Evolutionary conservation across 2,797 vertebrate species (phyloP).

Genomic region (Mormyrops boulengeri): DNA sequence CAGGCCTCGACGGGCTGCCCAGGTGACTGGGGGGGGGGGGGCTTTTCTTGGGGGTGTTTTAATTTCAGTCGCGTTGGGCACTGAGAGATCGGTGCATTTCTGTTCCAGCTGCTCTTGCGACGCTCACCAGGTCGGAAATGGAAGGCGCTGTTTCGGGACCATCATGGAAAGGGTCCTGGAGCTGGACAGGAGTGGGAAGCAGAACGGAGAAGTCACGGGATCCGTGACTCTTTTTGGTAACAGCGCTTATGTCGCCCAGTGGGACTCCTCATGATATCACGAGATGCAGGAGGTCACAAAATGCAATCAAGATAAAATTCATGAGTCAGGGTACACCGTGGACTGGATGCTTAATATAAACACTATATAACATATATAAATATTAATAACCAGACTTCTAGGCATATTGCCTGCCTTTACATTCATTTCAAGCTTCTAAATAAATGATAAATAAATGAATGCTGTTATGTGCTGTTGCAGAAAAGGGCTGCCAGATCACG

Average conservation of each 20-base stretch:
- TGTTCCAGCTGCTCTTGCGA: slow-evolving; percentile 70
- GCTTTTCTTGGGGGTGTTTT: not conserved
- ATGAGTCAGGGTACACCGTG: not conserved
- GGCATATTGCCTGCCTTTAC: not conserved
- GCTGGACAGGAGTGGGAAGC: slow-evolving; percentile 46
- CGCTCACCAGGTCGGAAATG: slow-evolving; percentile 69
- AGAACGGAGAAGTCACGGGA: slow-evolving; percentile 49
- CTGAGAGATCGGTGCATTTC: not conserved
- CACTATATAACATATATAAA: not conserved
- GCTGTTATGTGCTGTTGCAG: slow-evolving; percentile 54
- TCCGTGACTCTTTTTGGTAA: slow-evolving; percentile 72
- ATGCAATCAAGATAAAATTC: not conserved
- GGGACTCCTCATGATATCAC: not conserved
- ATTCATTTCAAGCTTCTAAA: not conserved
- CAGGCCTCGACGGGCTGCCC: slow-evolving; percentile 46
- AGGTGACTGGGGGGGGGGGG: slow-evolving; percentile 41
- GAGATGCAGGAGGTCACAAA: not conserved
- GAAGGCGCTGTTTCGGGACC: slow-evolving; percentile 76
- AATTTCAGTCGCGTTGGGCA: not conserved
- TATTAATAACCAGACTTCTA: not conserved
- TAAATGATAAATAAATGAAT: no score
- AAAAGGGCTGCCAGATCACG: slow-evolving; percentile 61
- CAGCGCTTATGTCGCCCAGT: not conserved
- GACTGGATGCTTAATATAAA: not conserved
- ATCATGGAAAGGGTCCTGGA: slow-evolving; percentile 69